Evolutionary conservation across 2,797 vertebrate genomes (phyloP).

Genomic region (Atherinosoma microstoma): DNA sequence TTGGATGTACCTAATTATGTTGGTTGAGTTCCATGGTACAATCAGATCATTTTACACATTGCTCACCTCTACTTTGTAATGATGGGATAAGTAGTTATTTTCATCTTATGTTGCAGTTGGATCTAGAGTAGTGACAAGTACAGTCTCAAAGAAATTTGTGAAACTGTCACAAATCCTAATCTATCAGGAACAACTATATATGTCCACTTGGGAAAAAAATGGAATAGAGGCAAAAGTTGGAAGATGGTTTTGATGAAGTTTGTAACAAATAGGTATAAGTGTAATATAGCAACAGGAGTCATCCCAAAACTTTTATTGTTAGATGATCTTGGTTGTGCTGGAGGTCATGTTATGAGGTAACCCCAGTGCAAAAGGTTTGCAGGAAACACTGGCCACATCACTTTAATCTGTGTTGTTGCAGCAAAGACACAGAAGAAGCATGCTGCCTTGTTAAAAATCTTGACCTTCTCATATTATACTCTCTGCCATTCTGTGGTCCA

Average conservation of each 20-base stretch:
- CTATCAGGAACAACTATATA: too few species aligned
- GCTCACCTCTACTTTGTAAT: not conserved
- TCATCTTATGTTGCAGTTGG: not conserved
- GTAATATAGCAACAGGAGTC: not conserved
- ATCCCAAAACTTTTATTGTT: not conserved
- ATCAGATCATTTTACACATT: not conserved
- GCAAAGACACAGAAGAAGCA: conserved; percentile 57
- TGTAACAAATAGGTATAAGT: not conserved
- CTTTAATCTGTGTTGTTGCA: conserved; percentile 60
- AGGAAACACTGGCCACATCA: conserved; percentile 53
- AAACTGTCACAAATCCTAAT: too few species aligned
- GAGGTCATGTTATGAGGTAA: conserved; percentile 39
- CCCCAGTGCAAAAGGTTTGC: conserved; percentile 47
- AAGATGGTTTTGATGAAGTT: not conserved
- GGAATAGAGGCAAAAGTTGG: not conserved
- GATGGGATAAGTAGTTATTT: too few species aligned
- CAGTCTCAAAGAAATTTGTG: too few species aligned
- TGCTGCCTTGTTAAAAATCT: conserved; percentile 69
- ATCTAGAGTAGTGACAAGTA: not conserved
- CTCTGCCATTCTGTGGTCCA: conserved; percentile 73
- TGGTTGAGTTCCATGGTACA: too few species aligned
- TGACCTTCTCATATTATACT: conserved; percentile 79
- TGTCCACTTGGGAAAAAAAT: too few species aligned
- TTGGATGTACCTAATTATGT: too few species aligned
- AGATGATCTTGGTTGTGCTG: conserved; percentile 1